Conservation (phyloP, 1,140 invertebrate species). For the Apis florea region DNA sequence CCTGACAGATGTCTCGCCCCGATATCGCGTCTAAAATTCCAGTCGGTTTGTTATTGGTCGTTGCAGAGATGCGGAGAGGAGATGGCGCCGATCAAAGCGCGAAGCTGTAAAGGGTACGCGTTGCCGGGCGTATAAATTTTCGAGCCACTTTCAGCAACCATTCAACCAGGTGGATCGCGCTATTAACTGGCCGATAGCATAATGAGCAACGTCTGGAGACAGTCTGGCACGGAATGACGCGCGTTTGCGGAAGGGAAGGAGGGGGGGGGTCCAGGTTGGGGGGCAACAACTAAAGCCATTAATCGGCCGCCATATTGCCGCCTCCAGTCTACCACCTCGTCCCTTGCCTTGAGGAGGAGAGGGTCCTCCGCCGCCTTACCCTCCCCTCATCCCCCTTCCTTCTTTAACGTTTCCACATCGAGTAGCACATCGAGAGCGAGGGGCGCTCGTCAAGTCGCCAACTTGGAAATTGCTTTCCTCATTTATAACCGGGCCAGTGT, state of each 20-base stretch:
- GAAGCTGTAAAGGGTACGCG: constrained; percentile 9
- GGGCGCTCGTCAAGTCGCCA: constrained; percentile 68
- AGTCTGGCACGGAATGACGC: constrained; percentile 61
- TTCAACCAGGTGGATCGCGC: constrained; percentile 43
- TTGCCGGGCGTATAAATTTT: constrained; percentile 44
- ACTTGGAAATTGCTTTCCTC: constrained; percentile 75
- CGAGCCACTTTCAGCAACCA: constrained; percentile 31
- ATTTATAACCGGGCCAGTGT: constrained; percentile 71
- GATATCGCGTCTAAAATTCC: too few relatives aligned
- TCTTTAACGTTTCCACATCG: constrained; percentile 55
- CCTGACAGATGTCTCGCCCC: too few relatives aligned
- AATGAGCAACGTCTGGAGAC: constrained; percentile 64
- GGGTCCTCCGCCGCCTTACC: constrained; percentile 45
- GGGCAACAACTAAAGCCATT: constrained; percentile 71
- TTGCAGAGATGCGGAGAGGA: background rate
- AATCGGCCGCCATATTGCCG: constrained; percentile 72
- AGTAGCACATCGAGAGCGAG: constrained; percentile 55
- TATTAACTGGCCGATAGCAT: constrained; percentile 60
- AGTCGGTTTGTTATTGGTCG: background rate
- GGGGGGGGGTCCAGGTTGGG: constrained; percentile 52
- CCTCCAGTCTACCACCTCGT: constrained; percentile 62
- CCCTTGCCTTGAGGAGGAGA: constrained; percentile 37
- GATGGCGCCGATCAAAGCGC: background rate
- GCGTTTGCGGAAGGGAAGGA: too few relatives aligned
- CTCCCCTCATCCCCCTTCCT: constrained; percentile 27